Base-by-base conservation (phyloP, 2,888 invertebrate genomes). In the Thereva nobilitata region DNA sequence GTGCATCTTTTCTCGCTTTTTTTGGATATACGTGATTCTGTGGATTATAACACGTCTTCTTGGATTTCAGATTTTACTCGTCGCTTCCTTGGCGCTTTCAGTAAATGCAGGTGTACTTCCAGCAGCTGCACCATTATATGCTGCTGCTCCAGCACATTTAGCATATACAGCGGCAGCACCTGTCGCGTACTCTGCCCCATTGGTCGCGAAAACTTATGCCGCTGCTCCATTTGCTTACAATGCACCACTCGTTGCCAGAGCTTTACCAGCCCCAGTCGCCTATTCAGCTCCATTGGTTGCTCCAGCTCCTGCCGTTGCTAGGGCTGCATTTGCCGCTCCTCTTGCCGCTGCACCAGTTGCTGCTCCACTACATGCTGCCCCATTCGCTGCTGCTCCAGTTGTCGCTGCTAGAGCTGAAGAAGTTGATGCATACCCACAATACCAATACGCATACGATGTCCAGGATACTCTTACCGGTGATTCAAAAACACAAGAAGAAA, bases 401-500 rank as follows among this genome's bases (percentile, higher is more conserved):
- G 79, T 78, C 67, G 74, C 77, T 50, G 74, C 77, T 3, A 72
- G 74, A 47, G 55, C 64, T 38, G 79, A 82, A 73, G 76, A 80
- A 72, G 77, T 79, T 70, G 81, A 82, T 72, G 78, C 82, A 12
- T 76, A 80, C 70, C 80, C 82, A 66, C 77, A 83, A 75, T 84
- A 84, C 76, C 77, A 77, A 66, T 84, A 77, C 73, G 82, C 80
- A 12, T 84, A 84, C 73, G 79, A 82, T 71, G 81, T 84, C 23
- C 80, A 83, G 73, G 84, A 84, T 71, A 74, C 77, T 64, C 72
- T 82, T 44, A 83, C 83, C 65, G 83, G 84, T 49, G 84, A 84
- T 73, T 78, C 78, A 67, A 83, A 83, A 71, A 81, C 79, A 67
- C 83, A 83, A 75, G 79, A 80, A 64, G 83, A 83, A 75, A 76